These are phyloP conservation scores for Diabrotica balteata DNA, from an alignment of 2,888 invertebrate species.

Conservation along the genomic window DNA sequence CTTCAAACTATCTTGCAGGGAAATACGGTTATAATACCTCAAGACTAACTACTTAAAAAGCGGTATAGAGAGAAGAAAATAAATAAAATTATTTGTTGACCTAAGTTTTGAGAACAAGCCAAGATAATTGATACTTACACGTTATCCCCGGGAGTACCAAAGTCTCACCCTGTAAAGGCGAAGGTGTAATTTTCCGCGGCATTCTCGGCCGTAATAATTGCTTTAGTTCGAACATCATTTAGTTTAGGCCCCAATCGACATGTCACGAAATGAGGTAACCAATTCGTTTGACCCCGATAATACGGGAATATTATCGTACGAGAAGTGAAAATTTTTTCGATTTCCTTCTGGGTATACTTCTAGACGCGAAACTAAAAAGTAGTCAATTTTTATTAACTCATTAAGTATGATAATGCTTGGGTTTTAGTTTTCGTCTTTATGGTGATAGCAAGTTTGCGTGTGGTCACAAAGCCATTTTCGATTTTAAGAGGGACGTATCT, in stretches of 20 bases:
- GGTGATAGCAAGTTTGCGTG: neutral
- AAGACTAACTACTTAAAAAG: no score
- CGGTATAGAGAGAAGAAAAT: no score
- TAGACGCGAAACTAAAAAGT: neutral
- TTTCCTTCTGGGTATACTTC: constrained; percentile 8
- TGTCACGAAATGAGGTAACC: constrained; percentile 18
- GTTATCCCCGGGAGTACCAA: neutral
- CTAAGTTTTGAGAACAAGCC: no score
- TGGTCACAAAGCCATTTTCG: neutral
- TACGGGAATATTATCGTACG: constrained; percentile 6
- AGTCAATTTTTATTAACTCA: constrained; percentile 1
- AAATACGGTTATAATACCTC: no score
- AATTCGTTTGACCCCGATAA: constrained; percentile 16
- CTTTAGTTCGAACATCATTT: constrained; percentile 10
- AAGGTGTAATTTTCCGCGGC: constrained; percentile 1
- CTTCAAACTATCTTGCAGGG: no score
- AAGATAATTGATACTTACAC: no score
- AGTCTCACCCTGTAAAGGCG: neutral
- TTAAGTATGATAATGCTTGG: neutral
- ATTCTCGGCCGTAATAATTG: constrained; percentile 9
- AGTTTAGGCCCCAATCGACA: constrained; percentile 10
- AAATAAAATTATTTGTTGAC: no score
- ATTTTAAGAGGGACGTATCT: neutral
- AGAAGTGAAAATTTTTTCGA: constrained; percentile 9
- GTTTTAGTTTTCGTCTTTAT: neutral